Evolutionary conservation across 2,888 invertebrate genomes (phyloP).

Genomic region (Dryadula phaetusa): DNA sequence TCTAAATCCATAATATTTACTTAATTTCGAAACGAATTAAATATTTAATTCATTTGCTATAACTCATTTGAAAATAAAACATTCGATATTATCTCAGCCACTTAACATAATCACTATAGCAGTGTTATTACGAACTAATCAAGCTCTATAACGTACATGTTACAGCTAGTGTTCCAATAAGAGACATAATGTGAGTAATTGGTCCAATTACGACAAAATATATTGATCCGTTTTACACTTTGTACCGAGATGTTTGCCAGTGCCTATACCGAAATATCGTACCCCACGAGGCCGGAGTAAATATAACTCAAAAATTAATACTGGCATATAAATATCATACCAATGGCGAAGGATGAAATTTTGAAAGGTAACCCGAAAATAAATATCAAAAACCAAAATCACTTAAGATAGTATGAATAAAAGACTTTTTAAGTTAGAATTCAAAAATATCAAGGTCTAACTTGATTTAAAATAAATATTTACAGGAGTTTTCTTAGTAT

Average conservation of each 20-base stretch:
- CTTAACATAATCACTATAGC: conserved; percentile 5
- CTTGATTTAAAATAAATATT: too few relatives aligned
- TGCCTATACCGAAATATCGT: conserved; percentile 28
- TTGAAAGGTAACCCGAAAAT: too few relatives aligned
- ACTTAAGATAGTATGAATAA: too few relatives aligned
- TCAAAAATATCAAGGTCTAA: too few relatives aligned
- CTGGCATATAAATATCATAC: too few relatives aligned
- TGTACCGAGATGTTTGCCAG: conserved; percentile 30
- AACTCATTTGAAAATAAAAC: not conserved
- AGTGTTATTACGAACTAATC: conserved; percentile 35
- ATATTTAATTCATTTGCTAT: not conserved
- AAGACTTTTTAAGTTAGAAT: too few relatives aligned
- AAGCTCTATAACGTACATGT: conserved; percentile 34
- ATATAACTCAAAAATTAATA: not conserved
- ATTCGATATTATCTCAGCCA: conserved; percentile 2
- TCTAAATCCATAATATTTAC: too few relatives aligned
- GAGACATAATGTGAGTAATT: conserved; percentile 38
- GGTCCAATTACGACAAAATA: conserved; percentile 36
- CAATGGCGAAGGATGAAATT: too few relatives aligned
- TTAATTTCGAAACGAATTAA: not conserved
- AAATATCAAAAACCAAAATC: too few relatives aligned
- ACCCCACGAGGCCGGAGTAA: not conserved
- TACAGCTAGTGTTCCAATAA: conserved; percentile 18
- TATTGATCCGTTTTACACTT: conserved; percentile 1
- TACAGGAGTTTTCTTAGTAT: too few relatives aligned